Evolutionary conservation across 1,140 invertebrate species (phyloP).

Genomic region (Papilio polytes): DNA sequence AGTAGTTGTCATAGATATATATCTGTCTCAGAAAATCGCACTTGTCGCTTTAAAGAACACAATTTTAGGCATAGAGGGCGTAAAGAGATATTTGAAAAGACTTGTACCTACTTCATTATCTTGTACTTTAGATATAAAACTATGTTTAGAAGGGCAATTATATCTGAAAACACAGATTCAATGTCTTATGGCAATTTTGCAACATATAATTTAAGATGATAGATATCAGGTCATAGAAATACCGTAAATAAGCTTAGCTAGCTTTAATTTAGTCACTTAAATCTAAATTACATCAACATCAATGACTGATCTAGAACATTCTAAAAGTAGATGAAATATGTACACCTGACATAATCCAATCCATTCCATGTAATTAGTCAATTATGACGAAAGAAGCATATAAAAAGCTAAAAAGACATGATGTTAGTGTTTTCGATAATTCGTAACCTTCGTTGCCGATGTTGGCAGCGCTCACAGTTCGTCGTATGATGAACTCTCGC

Average conservation of each 20-base stretch:
- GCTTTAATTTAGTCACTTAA: conserved; percentile 8
- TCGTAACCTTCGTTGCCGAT: conserved; percentile 26
- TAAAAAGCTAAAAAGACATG: conserved; percentile 5
- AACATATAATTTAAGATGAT: not conserved
- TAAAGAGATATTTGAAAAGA: too few relatives aligned
- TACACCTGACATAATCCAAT: not conserved
- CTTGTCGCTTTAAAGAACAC: too few relatives aligned
- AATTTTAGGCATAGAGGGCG: too few relatives aligned
- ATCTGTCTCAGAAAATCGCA: not conserved
- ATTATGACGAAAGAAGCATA: not conserved
- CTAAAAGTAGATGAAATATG: conserved; percentile 1
- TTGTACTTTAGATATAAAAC: not conserved
- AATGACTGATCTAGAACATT: not conserved
- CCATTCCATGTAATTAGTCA: not conserved
- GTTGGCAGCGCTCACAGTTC: conserved; percentile 69
- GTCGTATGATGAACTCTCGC: conserved; percentile 74
- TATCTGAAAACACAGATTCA: too few relatives aligned
- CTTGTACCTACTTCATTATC: not conserved
- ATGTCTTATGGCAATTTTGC: not conserved
- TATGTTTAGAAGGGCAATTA: too few relatives aligned
- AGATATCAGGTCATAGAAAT: not conserved
- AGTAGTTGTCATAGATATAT: too few relatives aligned
- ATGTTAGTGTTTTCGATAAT: not conserved
- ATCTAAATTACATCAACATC: not conserved
- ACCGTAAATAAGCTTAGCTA: not conserved